Evolutionary conservation across 2,888 invertebrate genomes (phyloP), one percentile per base, ranked within the genome.

Genomic region (Agrypnus murinus): DNA sequence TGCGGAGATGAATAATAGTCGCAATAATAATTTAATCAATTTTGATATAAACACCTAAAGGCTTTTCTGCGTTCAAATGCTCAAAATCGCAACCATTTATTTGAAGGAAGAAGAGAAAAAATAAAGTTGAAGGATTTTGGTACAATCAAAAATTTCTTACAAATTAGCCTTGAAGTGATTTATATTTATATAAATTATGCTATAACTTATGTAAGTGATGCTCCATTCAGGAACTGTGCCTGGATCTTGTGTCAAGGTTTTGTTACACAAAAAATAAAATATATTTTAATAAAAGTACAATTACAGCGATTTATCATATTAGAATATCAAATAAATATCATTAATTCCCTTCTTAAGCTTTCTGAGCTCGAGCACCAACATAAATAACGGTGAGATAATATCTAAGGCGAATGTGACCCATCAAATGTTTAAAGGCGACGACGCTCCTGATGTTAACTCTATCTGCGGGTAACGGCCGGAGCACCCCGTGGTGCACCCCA

Each of bases 341-440:
- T 84, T 84, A 83, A 83, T 84, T 81, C 81, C 79, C 77, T 78
- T 77, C 79, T 79, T 79, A 78, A 82, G 83, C 81, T 83, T 82
- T 82, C 81, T 78, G 80, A 82, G 79, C 81, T 81, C 78, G 76
- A 79, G 76, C 76, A 77, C 76, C 74, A 76, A 65, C 77, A 79
- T 79, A 79, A 80, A 79, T 79, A 80, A 79, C 77, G 66, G 71
- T 36, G 64, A 72, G 74, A 74, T 74, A 77, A 70, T 75, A 79
- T 77, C 78, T 72, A 55, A 65, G 69, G 74, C 68, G 71, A 77
- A 79, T 80, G 78, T 78, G 79, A 79, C 79, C 78, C 78, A 77
- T 76, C 75, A 79, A 77, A 79, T 75, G 73, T 71, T 72, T 67
- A 74, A n/a, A 75, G 77, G 75, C 78, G 79, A 80, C 78, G 79